Percentiles rank a stretch among this genome's conserved stretches.
These are phyloP conservation scores for Listrodromus nycthemerus DNA, from an alignment of 2,888 invertebrate genomes.

Conservation along the genomic window DNA sequence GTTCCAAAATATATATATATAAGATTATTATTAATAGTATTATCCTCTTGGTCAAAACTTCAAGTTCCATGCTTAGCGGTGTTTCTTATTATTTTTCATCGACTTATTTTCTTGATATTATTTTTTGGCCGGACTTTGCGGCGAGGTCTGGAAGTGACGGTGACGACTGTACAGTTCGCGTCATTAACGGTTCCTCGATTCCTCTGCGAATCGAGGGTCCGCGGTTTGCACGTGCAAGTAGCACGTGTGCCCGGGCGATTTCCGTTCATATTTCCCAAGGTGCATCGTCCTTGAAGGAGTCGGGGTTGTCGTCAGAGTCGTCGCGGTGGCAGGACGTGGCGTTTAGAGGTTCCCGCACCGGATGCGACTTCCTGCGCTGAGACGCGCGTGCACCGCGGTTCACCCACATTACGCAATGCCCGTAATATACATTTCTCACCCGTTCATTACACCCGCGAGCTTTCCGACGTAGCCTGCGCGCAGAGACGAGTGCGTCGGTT, in stretches of 20 bases:
- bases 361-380: constrained; percentile 69
- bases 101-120: not conserved
- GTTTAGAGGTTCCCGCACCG: constrained; percentile 60
- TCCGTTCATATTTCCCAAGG: constrained; percentile 51
- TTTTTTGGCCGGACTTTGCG: constrained; percentile 26
- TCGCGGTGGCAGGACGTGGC: constrained; percentile 20
- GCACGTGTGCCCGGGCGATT: constrained; percentile 52
- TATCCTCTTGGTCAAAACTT: no score
- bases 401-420: constrained; percentile 58
- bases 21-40: no score
- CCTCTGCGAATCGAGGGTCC: constrained; percentile 3
- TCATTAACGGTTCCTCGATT: constrained; percentile 20
- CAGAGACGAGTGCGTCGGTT: not conserved
- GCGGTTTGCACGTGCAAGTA: constrained; percentile 58
- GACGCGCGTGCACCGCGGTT: constrained; percentile 54
- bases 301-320: constrained; percentile 47
- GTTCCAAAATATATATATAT: no score
- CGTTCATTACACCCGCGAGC: constrained; percentile 67
- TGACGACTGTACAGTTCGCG: constrained; percentile 47
- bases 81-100: not conserved
- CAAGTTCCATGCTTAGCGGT: not conserved
- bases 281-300: constrained; percentile 62
- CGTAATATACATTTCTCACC: constrained; percentile 62
- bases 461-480: constrained; percentile 44
- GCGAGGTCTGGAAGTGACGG: not conserved